Evolutionary conservation across 2,888 invertebrate genomes (phyloP), one percentile per base, ranked within the genome.

Genomic region (Marasmarcha lunaedactyla): DNA sequence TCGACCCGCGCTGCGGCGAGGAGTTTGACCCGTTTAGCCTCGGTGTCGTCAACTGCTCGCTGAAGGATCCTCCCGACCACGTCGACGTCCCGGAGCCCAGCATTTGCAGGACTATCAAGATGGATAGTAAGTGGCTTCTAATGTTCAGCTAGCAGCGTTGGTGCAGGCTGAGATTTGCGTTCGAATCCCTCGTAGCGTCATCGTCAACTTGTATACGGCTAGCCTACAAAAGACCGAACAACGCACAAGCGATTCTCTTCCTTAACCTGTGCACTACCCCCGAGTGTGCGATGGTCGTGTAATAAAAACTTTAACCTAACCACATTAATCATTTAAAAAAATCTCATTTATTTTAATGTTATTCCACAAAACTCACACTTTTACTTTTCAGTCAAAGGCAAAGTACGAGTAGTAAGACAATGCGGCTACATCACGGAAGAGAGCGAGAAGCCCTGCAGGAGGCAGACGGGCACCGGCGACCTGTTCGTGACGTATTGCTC

Each of bases 1-100:
- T 89, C 62, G 95, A 96, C 71, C 92, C 92, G 27, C 88, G 94
- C 51, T 97, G 97, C 59, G 95, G 91, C 1, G 93, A 94, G 59
- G 91, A 93, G 39, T 96, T 97, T 64, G 90, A 94, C 62, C 86
- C 93, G 14, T 93, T 90, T 71, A 91, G 92, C 37, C 87, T 95
- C 55, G 95, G 94, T 15, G 87, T 90, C 50, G 90, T 93, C 15
- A 92, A 95, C 68, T 97, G 96, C 73, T 90, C 91, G 40, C 85
- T 90, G 57, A 88, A 87, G 49, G 89, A 89, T 45, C 88, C 88
- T 0, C 84, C 88, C 10, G 91, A 92, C 50, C 92, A 93, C 56
- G 74, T 92, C 34, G 84, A 84, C 34, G 61, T 81, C 14, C 54
- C 79, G 34, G 78, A 85, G 49, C 87, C 93, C 0, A 88, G 88